A percentile compares a stretch with the other conserved stretches of the same genome.
These are phyloP conservation scores for Bufo bufo DNA, from an alignment of 2,113 vertebrate species.

Conservation along the genomic window DNA sequence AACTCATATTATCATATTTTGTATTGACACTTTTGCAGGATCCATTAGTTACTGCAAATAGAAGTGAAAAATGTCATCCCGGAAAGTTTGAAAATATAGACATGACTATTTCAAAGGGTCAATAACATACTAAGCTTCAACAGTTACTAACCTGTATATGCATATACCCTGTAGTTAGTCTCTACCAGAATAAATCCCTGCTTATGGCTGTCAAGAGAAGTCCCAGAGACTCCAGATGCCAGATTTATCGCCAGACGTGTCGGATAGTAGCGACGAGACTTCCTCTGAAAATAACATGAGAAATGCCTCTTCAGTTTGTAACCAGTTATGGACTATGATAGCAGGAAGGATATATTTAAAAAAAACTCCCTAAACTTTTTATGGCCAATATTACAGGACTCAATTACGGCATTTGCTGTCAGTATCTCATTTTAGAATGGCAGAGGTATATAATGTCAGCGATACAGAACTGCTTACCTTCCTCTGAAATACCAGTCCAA, in stretches of 20 bases:
- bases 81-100: not conserved
- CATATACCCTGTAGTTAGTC: conserved; percentile 91
- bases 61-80: not conserved
- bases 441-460: not conserved
- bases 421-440: not conserved
- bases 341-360: not conserved
- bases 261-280: conserved; percentile 88
- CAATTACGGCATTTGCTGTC: not conserved
- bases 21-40: no score
- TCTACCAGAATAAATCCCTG: conserved; percentile 87
- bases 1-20: no score
- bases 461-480: conserved; percentile 73
- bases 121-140: not conserved
- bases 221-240: conserved; percentile 81
- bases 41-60: not conserved
- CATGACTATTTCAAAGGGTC: not conserved
- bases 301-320: not conserved
- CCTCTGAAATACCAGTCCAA: conserved; percentile 92
- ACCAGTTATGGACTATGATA: not conserved
- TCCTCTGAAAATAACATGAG: conserved; percentile 74
- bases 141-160: conserved; percentile 81
- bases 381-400: not conserved
- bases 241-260: conserved; percentile 89
- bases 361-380: not conserved
- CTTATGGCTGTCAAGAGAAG: conserved; percentile 67